Evolutionary conservation across 2,888 invertebrate species (phyloP), one percentile per base, ranked within the genome.

Genomic region (Dascillus cervinus): DNA sequence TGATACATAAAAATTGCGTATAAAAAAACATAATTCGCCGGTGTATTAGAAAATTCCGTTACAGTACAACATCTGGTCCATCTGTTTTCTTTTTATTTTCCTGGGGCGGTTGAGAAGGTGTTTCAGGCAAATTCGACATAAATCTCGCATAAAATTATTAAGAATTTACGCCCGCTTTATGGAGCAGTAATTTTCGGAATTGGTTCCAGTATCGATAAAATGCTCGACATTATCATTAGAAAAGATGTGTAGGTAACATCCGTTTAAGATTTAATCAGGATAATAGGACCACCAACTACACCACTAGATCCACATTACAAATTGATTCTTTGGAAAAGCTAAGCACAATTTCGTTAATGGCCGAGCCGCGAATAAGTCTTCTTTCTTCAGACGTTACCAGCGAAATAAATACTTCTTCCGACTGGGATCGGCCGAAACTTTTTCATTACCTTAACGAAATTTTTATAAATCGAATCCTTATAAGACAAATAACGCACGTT

Each of bases 321-420:
- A 49, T 47, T 49, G 49, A 49, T 47, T 49, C 49, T 46, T 49
- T 46, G 44, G 45, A 44, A 44, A 45, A 45, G 39, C 36, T 31
- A 42, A n/a, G 34, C 36, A 44, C 39, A 44, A 44, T 44, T 44
- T 42, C 40, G 41, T 42, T 44, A 41, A 44, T 44, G 44, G 44
- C 31, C 21, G 22, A 33, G 32, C 35, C 36, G 36, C 32, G 27
- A 39, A 36, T 36, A 36, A 33, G 33, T 39, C 30, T 35, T 39
- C n/a, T n/a, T n/a, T 39, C 33, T 39, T 36, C 36, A 30, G 39
- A 25, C 30, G 25, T 32, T 26, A 33, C 36, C n/a, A n/a, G n/a
- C n/a, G n/a, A n/a, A n/a, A n/a, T n/a, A n/a, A n/a, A n/a, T n/a
- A n/a, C n/a, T n/a, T n/a, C n/a, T n/a, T n/a, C n/a, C n/a, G n/a